These are phyloP conservation scores for Brachirus orientalis DNA, from an alignment of 2,113 vertebrate species.

Conservation along the genomic window DNA sequence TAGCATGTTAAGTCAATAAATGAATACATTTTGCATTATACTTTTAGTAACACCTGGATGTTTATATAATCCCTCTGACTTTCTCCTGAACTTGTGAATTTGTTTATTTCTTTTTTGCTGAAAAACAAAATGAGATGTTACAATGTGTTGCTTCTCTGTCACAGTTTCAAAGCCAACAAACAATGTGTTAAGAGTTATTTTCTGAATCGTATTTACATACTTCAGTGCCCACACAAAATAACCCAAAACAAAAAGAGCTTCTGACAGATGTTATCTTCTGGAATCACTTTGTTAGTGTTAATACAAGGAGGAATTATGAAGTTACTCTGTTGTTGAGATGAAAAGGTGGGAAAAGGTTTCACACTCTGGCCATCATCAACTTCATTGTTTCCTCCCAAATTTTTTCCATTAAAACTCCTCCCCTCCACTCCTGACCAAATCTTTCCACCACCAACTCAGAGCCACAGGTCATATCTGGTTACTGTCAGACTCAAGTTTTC, in stretches of 20 bases:
- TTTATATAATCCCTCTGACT: no score
- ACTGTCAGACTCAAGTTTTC: constrained; percentile 53
- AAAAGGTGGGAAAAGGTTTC: constrained; percentile 20
- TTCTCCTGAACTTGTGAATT: no score
- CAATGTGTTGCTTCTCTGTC: constrained; percentile 21
- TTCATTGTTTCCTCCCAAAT: background rate
- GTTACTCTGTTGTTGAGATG: no score
- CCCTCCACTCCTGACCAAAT: constrained; percentile 10
- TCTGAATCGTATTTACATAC: constrained; percentile 9
- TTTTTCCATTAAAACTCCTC: constrained; percentile 8
- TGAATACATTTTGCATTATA: no score
- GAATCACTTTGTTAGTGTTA: background rate
- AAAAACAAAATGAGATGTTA: no score
- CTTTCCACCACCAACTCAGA: constrained; percentile 44
- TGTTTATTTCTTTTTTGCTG: no score
- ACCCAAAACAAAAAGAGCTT: constrained; percentile 7
- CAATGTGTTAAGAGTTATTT: constrained; percentile 15
- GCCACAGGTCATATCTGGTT: constrained; percentile 38
- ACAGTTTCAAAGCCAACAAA: constrained; percentile 2
- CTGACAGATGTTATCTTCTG: constrained; percentile 32
- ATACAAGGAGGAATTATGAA: no score
- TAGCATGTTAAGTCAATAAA: no score
- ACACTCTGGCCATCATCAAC: constrained; percentile 1
- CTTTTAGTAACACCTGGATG: no score
- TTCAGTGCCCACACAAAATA: constrained; percentile 5